Conservation (phyloP, 2,797 vertebrate species). For the Gobio occitaniae region DNA sequence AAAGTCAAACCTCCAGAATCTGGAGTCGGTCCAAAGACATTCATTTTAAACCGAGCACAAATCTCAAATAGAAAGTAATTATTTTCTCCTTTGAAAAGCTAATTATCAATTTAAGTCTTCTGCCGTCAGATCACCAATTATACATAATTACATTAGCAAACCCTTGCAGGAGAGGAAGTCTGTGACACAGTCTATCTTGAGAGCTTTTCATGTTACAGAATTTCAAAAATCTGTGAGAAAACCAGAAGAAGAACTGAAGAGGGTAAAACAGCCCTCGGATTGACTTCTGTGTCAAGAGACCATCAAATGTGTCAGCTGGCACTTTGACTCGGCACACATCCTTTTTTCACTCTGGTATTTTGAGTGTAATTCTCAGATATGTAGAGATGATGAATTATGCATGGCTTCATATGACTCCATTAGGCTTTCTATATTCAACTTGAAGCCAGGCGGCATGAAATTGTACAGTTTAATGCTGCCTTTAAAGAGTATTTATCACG, state of each 20-base stretch:
- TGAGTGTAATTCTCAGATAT: constrained; percentile 63
- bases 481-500: constrained; percentile 74
- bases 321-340: neutral
- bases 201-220: constrained; percentile 1
- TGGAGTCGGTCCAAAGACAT: constrained; percentile 26
- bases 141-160: constrained; percentile 58
- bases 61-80: constrained; percentile 50
- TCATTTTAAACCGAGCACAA: constrained; percentile 23
- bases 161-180: constrained; percentile 48
- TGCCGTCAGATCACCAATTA: constrained; percentile 61
- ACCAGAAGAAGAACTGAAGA: neutral
- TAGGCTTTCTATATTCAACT: constrained; percentile 75
- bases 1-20: constrained; percentile 37
- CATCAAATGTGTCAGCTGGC: neutral
- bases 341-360: constrained; percentile 53
- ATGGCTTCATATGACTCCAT: constrained; percentile 72
- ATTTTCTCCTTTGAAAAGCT: constrained; percentile 50
- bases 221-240: neutral
- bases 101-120: constrained; percentile 53
- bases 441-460: constrained; percentile 72
- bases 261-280: neutral
- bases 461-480: constrained; percentile 73
- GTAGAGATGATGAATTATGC: constrained; percentile 71
- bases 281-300: neutral
- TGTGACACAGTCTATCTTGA: constrained; percentile 19